Base-by-base conservation (phyloP, 2,888 invertebrate genomes). In the Mythimna lalbum region DNA sequence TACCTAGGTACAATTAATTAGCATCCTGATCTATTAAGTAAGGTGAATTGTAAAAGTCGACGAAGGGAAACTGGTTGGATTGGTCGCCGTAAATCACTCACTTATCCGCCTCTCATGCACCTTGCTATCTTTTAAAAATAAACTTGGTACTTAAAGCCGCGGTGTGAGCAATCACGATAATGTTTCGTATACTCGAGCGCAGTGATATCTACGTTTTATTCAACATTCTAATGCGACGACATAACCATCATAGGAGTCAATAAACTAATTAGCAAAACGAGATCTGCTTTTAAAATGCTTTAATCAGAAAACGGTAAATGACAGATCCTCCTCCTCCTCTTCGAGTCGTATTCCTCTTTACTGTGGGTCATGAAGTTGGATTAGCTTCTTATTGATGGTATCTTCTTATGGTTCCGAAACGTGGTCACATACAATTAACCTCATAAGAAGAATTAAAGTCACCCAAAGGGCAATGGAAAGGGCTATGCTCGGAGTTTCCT, bases 21-120 rank as follows among this genome's bases (percentile, higher is more conserved):
- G 50, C 21, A 76, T 80, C 76, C 64, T 63, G 80, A 72, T 69
- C 64, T 60, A 72, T 80, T 72, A 80, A 63, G 36, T 66, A 47
- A 61, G 63, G 61, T 67, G 72, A 80, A 76, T 76, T 72, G 67
- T 71, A 65, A 76, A 69, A 76, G 68, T 65, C 33, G 57, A 21
- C 27, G 53, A 33, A 62, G 66, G 47, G 33, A 53, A 80, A 76
- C 80, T 60, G 72, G 67, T 72, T 68, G 49, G n/a, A 72, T 53
- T 72, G 62, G 49, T 57, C 10, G 63, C 23, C 47, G 72, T 79
- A 79, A 79, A 80, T 78, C 80, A 76, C 53, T 65, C 50, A 72
- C 47, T 72, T 68, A 80, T 68, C 57, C 68, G 59, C 36, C 73
- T n/a, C 64, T 67, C 64, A 55, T 64, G 80, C 75, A 70, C 70